Evolutionary conservation across 2,113 vertebrate genomes (phyloP).

Genomic region (Dascyllus trimaculatus): DNA sequence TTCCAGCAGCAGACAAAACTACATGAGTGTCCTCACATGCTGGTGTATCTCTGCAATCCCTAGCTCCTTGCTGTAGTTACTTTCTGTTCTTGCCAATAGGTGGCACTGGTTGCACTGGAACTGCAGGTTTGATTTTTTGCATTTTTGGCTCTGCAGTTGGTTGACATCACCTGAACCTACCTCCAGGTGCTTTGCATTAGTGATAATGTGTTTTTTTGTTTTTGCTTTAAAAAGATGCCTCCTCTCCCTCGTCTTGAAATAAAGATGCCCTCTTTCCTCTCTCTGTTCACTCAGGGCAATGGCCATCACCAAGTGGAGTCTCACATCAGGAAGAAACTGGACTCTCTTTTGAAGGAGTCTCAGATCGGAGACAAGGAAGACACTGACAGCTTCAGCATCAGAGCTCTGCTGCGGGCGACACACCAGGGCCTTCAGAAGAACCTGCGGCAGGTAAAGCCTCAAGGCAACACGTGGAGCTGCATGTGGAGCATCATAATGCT

Average conservation of each 20-base stretch:
- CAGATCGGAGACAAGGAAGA: constrained; percentile 97
- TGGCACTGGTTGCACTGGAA: neutral
- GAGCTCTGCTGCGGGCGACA: constrained; percentile 92
- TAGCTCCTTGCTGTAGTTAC: too few relatives aligned
- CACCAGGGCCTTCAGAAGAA: constrained; percentile 93
- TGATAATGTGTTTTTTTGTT: neutral
- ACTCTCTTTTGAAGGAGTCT: constrained; percentile 95
- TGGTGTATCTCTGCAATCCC: too few relatives aligned
- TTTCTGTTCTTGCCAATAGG: too few relatives aligned
- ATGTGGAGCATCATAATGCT: neutral
- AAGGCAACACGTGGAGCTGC: constrained; percentile 2
- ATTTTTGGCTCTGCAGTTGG: neutral
- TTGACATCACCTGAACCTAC: neutral
- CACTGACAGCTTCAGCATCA: constrained; percentile 94
- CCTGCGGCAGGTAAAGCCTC: constrained; percentile 90
- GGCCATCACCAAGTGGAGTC: constrained; percentile 95
- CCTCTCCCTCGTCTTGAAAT: neutral
- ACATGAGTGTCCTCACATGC: too few relatives aligned
- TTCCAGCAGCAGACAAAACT: too few relatives aligned
- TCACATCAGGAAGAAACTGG: constrained; percentile 95
- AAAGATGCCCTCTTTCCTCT: neutral
- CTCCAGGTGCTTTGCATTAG: neutral
- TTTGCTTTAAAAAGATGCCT: neutral
- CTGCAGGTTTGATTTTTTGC: neutral
- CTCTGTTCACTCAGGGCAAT: constrained; percentile 83